Percentiles rank a stretch among this genome's conserved stretches.
phyloP scores from a whole-genome alignment of 2,797 vertebrate species.

The Fistularia commersonii region DNA sequence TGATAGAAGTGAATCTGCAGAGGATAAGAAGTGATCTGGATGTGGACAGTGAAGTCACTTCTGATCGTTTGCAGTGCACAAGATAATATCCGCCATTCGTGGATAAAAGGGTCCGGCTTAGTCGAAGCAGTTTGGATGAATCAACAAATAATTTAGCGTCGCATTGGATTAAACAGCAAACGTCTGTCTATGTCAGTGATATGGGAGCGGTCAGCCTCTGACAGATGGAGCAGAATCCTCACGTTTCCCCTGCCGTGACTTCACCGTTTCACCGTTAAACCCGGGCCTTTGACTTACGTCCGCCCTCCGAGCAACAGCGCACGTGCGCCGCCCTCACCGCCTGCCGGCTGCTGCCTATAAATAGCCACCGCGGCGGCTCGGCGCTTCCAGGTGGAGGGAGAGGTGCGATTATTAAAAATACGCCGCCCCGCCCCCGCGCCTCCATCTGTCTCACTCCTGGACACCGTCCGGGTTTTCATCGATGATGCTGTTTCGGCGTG shows the following conservation, averaged over 20 bases:
- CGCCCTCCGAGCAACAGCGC: slow-evolving; percentile 46
- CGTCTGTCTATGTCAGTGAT: no score
- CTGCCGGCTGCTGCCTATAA: slow-evolving; percentile 57
- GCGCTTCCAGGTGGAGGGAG: slow-evolving; percentile 60
- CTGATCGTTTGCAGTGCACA: no score
- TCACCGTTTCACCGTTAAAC: slow-evolving; percentile 6
- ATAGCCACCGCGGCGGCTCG: slow-evolving; percentile 51
- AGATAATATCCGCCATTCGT: no score
- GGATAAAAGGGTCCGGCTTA: no score
- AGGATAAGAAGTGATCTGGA: no score
- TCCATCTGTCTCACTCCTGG: slow-evolving; percentile 48
- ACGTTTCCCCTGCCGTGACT: slow-evolving; percentile 9
- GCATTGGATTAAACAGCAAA: no score
- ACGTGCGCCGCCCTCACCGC: slow-evolving; percentile 40
- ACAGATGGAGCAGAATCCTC: no score
- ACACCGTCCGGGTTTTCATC: slow-evolving; percentile 44
- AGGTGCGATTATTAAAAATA: slow-evolving; percentile 73
- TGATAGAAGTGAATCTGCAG: no score
- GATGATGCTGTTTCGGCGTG: slow-evolving; percentile 11
- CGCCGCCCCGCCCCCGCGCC: slow-evolving; percentile 28
- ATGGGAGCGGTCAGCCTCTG: no score
- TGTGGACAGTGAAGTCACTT: no score
- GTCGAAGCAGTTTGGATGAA: no score
- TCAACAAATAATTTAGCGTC: no score
- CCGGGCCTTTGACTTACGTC: slow-evolving; percentile 29